Conservation (phyloP, 2,888 invertebrate species). For the Spialia ferax region DNA sequence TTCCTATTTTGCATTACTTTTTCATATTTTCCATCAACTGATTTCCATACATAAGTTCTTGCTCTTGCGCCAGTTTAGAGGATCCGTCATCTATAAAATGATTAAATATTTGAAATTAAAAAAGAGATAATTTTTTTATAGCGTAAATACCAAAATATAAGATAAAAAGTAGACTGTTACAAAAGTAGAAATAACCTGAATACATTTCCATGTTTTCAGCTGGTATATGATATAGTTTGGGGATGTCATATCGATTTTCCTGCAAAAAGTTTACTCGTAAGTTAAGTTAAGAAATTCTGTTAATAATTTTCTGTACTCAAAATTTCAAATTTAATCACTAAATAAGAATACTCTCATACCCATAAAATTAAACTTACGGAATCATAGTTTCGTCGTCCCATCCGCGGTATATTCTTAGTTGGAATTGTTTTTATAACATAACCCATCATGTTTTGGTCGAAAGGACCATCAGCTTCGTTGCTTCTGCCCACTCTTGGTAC, state of each 20-base stretch:
- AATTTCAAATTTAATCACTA: too few relatives aligned
- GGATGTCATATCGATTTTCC: slow-evolving; percentile 78
- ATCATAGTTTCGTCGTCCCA: slow-evolving; percentile 80
- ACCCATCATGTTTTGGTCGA: slow-evolving; percentile 71
- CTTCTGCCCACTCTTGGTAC: slow-evolving; percentile 79
- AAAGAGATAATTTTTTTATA: neutral
- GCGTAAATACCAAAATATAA: neutral
- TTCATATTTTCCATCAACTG: slow-evolving; percentile 60
- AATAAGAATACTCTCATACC: too few relatives aligned
- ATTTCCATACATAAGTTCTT: slow-evolving; percentile 59
- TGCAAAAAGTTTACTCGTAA: slow-evolving; percentile 49
- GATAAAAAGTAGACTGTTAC: neutral
- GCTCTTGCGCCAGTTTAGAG: slow-evolving; percentile 51
- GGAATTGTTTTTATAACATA: slow-evolving; percentile 78
- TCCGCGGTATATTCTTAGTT: slow-evolving; percentile 78
- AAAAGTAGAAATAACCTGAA: slow-evolving; percentile 54
- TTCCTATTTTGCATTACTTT: slow-evolving; percentile 48
- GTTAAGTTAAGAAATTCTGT: too few relatives aligned
- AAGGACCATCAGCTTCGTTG: slow-evolving; percentile 71
- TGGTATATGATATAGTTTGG: slow-evolving; percentile 71
- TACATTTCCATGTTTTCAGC: slow-evolving; percentile 57
- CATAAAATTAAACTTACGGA: slow-evolving; percentile 77
- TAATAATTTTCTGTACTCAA: too few relatives aligned
- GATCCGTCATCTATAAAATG: slow-evolving; percentile 55
- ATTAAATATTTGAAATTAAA: slow-evolving; percentile 5